Evolutionary conservation across 2,888 invertebrate species (phyloP).

Genomic region (Vesta saturnalis): DNA sequence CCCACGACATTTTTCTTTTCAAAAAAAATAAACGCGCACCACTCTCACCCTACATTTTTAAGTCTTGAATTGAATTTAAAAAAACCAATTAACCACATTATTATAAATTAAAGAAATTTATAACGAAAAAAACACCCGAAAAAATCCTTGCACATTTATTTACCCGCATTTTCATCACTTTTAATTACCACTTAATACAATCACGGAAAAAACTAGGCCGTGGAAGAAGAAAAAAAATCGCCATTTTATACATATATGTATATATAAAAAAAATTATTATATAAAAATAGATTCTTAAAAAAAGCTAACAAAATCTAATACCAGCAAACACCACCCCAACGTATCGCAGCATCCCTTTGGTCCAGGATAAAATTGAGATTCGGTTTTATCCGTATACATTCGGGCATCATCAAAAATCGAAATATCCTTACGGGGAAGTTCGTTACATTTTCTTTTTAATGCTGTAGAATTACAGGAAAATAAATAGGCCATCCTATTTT

Average conservation of each 20-base stretch:
- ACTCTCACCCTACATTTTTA: conserved; percentile 11
- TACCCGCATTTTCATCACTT: conserved; percentile 25
- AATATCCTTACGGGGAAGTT: conserved; percentile 32
- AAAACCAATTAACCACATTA: conserved; percentile 24
- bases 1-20: conserved; percentile 79
- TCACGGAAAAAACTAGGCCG: conserved; percentile 6
- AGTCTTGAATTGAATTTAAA: conserved; percentile 18
- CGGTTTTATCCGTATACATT: conserved; percentile 22
- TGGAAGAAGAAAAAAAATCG: background rate
- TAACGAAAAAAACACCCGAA: conserved; percentile 15
- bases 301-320: conserved; percentile 23
- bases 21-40: background rate
- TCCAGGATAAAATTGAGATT: conserved; percentile 34
- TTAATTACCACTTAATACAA: conserved; percentile 15
- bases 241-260: too few species aligned
- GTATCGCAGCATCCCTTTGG: conserved; percentile 37
- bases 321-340: conserved; percentile 36
- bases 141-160: conserved; percentile 6
- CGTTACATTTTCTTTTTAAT: conserved; percentile 23
- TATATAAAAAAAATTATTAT: background rate
- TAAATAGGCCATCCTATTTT: background rate
- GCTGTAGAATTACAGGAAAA: background rate
- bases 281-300: background rate
- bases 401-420: conserved; percentile 35
- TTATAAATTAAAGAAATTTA: conserved; percentile 17